A percentile compares a stretch with the other conserved stretches of the same genome.
Evolutionary conservation across 1,140 invertebrate genomes (phyloP).

Genomic region (Ridgeia piscesae): DNA sequence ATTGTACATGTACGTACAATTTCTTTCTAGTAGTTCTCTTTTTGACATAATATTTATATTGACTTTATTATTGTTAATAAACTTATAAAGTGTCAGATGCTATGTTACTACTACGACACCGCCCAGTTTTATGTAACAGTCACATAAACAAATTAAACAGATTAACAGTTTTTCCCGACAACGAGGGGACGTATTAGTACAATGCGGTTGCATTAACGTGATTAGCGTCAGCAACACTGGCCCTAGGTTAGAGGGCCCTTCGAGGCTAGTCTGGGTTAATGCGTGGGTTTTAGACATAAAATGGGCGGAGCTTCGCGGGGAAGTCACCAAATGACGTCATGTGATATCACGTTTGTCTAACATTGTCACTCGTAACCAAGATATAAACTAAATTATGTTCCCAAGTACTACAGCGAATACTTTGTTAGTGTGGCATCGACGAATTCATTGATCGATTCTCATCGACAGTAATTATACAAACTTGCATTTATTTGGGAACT

Average conservation of each 20-base stretch:
- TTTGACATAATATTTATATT: too few species aligned
- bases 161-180: not conserved
- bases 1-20: too few species aligned
- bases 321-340: slow-evolving; percentile 3
- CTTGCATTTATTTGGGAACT: not conserved
- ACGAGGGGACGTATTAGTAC: not conserved
- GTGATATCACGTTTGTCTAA: not conserved
- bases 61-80: too few species aligned
- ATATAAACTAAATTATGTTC: not conserved
- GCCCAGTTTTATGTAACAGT: not conserved
- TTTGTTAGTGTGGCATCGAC: not conserved
- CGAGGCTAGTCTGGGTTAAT: not conserved
- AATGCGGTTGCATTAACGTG: not conserved
- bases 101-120: not conserved
- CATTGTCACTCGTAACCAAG: not conserved
- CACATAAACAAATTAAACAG: not conserved
- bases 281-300: not conserved
- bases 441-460: not conserved
- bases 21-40: too few species aligned
- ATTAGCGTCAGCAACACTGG: not conserved
- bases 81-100: too few species aligned
- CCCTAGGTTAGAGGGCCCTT: not conserved
- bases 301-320: not conserved
- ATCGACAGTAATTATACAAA: not conserved
- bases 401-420: not conserved